A percentile compares a stretch with the other conserved stretches of the same genome.
Evolutionary conservation across 1,140 invertebrate species (phyloP).

Genomic region (Meloidogyne exigua): DNA sequence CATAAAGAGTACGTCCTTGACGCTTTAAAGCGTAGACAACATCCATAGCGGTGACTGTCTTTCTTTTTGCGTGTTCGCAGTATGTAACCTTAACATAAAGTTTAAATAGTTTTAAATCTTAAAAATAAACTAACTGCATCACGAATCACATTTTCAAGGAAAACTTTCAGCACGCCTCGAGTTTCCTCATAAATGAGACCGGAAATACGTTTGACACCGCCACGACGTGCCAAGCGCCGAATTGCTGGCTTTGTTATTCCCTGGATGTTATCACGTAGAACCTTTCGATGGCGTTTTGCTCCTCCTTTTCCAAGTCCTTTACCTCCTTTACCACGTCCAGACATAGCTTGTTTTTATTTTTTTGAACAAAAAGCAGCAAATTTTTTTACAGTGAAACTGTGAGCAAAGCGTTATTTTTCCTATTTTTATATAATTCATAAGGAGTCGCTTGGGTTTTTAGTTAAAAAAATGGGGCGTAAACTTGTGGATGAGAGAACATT

Average conservation of each 20-base stretch:
- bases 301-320: conserved; percentile 73
- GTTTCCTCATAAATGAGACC: conserved; percentile 72
- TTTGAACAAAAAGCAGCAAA: background rate
- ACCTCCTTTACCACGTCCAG: conserved; percentile 70
- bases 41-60: conserved; percentile 81
- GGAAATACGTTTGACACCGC: conserved; percentile 76
- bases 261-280: conserved; percentile 74
- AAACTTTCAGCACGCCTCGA: conserved; percentile 64
- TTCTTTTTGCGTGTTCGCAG: conserved; percentile 78
- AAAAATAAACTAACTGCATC: conserved; percentile 71
- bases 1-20: conserved; percentile 74
- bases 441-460: background rate
- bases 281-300: conserved; percentile 72
- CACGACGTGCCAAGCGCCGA: conserved; percentile 72
- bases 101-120: background rate
- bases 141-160: conserved; percentile 78
- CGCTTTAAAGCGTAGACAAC: conserved; percentile 82
- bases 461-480: background rate
- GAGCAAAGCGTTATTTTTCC: background rate
- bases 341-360: conserved; percentile 26
- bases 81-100: conserved; percentile 72
- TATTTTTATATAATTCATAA: background rate
- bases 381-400: background rate
- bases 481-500: background rate
- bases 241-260: conserved; percentile 74